These are phyloP conservation scores for Pipistrellus kuhlii DNA, from an alignment of 2,797 vertebrate species.

Conservation along the genomic window DNA sequence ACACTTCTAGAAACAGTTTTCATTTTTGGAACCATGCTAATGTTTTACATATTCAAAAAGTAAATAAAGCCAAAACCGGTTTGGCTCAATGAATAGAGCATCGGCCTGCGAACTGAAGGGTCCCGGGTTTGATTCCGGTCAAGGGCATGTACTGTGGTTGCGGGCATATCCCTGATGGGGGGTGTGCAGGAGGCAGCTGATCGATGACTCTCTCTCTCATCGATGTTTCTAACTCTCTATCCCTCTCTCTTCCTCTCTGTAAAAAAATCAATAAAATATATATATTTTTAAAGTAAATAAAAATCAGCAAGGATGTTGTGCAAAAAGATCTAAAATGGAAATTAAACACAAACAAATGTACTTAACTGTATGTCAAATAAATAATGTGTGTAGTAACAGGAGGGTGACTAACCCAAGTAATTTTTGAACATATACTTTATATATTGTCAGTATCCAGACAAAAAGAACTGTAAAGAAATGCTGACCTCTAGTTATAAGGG, in stretches of 20 bases:
- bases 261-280: too few relatives aligned
- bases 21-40: constrained; percentile 18
- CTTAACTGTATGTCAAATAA: not conserved
- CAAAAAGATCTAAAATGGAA: constrained; percentile 40
- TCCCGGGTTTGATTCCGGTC: too few relatives aligned
- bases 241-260: too few relatives aligned
- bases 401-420: not conserved
- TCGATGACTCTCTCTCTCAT: too few relatives aligned
- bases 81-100: too few relatives aligned
- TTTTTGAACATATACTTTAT: constrained; percentile 30
- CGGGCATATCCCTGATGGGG: too few relatives aligned
- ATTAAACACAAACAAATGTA: constrained; percentile 58
- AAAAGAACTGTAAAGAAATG: constrained; percentile 40
- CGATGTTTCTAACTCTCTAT: too few relatives aligned
- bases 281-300: not conserved
- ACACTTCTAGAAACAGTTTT: constrained; percentile 26
- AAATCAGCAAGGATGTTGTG: constrained; percentile 6
- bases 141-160: too few relatives aligned
- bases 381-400: constrained; percentile 4
- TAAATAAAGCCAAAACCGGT: too few relatives aligned
- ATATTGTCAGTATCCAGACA: constrained; percentile 23
- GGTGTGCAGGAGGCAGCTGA: too few relatives aligned
- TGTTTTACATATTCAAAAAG: constrained; percentile 38
- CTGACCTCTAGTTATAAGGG: not conserved
- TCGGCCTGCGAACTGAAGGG: too few relatives aligned